Percentiles rank a stretch among this genome's conserved stretches.
These are phyloP conservation scores for Argopecten irradians DNA, from an alignment of 1,140 invertebrate genomes.

Conservation along the genomic window DNA sequence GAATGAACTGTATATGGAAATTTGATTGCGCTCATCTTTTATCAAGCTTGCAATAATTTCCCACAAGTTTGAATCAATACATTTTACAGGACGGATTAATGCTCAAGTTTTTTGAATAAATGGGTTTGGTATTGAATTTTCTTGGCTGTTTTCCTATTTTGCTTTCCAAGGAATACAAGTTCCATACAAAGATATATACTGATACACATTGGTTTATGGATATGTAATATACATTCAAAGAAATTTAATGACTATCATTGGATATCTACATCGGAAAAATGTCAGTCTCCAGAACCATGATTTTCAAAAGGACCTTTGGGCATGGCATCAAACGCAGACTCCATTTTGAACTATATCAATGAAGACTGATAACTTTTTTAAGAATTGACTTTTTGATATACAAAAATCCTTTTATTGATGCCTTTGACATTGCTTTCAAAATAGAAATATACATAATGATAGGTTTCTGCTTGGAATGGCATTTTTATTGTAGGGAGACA, in stretches of 20 bases:
- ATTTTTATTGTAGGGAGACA: neutral
- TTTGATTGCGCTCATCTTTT: neutral
- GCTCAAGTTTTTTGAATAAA: neutral
- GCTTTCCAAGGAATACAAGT: neutral
- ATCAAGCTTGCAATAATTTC: neutral
- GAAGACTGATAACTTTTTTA: too few relatives aligned
- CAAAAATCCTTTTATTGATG: too few relatives aligned
- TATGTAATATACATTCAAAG: neutral
- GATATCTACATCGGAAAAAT: neutral
- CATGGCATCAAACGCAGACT: neutral
- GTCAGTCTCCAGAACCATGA: neutral
- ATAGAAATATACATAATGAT: neutral
- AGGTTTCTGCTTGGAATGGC: neutral
- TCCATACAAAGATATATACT: too few relatives aligned
- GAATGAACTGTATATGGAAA: conserved; percentile 18
- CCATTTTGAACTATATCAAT: too few relatives aligned
- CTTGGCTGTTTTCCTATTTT: neutral
- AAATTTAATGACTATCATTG: neutral
- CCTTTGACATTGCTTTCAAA: too few relatives aligned
- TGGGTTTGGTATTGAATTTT: neutral
- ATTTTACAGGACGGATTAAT: neutral
- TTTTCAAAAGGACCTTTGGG: neutral
- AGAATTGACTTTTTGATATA: too few relatives aligned
- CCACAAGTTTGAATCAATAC: neutral
- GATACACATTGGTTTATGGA: too few relatives aligned